Evolutionary conservation across 2,888 invertebrate species (phyloP), one percentile per base, ranked within the genome.

Genomic region (Anorthoa munda): DNA sequence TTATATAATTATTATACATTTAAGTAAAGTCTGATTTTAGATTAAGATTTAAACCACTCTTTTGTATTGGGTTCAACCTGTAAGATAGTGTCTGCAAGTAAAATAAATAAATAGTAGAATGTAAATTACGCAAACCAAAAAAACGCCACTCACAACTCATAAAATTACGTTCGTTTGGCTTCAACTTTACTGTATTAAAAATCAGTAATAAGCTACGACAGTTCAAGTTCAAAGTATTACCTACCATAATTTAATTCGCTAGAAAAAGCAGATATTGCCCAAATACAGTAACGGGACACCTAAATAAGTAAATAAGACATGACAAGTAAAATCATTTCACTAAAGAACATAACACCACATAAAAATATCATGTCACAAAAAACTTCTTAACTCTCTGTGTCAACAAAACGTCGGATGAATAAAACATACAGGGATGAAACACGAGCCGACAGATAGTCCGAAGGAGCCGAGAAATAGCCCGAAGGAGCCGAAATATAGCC

Each of bases 381-480:
- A 75, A 76, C 46, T 75, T 61, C 75, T 80, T 68, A 81, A 80
- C 53, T 81, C 63, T 76, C 77, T 46, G 68, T 81, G 66, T 77
- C 72, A 72, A 76, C 77, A 77, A 71, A 80, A 80, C 77, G 77
- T 18, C 58, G 68, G 55, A 80, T 80, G 80, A 80, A 80, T 81
- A 81, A 80, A 81, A 80, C 77, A 80, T 80, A 66, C 60, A 67
- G 45, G 72, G 58, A 70, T 77, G 81, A 72, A 77, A 80, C 81
- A 59, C 68, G 60, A 68, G 17, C 71, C 51, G n/a, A 66, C 48
- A 53, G 58, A 70, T 66, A 66, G 55, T 9, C 67, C 13, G 21
- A 21, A 72, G 66, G 64, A 66, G 55, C 13, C 67, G 26, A 31
- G 26, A 31, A 31, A 31, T 31, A 66, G 55, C 12, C 67, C 17